Percentiles rank a stretch among this genome's conserved stretches.
These are phyloP conservation scores for Mactromeris polynyma DNA, from an alignment of 2,888 invertebrate species.

Conservation along the genomic window DNA sequence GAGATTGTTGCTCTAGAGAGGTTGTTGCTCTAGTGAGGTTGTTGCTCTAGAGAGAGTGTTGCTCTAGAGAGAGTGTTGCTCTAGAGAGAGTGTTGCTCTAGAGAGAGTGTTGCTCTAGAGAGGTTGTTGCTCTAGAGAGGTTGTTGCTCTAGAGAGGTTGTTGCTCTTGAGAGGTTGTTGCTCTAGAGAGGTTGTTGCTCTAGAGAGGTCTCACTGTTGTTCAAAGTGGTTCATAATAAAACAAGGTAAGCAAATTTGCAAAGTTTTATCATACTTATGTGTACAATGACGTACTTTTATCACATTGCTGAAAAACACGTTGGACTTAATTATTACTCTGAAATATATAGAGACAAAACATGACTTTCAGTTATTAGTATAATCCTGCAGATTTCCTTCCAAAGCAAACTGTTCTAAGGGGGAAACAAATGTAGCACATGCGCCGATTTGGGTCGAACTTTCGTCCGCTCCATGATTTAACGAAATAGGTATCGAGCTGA, in stretches of 20 bases:
- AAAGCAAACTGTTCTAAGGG: background rate
- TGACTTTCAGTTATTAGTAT: background rate
- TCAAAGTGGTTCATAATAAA: too few relatives aligned
- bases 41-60: too few relatives aligned
- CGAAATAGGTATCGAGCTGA: background rate
- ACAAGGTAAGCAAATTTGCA: background rate
- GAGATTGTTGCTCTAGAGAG: too few relatives aligned
- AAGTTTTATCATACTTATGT: slow-evolving; percentile 4
- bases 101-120: too few relatives aligned
- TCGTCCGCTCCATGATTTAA: background rate
- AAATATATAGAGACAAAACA: background rate
- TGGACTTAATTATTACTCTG: background rate
- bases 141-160: too few relatives aligned
- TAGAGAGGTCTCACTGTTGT: background rate
- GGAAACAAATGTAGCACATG: background rate
- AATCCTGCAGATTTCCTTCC: background rate
- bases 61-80: too few relatives aligned
- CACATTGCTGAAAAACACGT: background rate
- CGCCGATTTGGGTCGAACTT: background rate
- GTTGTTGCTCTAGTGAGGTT: too few relatives aligned
- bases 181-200: too few relatives aligned
- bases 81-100: too few relatives aligned
- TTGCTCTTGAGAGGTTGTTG: too few relatives aligned
- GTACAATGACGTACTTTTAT: background rate
- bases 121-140: too few relatives aligned